Percentiles rank a stretch among this genome's conserved stretches.
Evolutionary conservation across 2,113 vertebrate genomes (phyloP).

Genomic region (Mustela lutreola): DNA sequence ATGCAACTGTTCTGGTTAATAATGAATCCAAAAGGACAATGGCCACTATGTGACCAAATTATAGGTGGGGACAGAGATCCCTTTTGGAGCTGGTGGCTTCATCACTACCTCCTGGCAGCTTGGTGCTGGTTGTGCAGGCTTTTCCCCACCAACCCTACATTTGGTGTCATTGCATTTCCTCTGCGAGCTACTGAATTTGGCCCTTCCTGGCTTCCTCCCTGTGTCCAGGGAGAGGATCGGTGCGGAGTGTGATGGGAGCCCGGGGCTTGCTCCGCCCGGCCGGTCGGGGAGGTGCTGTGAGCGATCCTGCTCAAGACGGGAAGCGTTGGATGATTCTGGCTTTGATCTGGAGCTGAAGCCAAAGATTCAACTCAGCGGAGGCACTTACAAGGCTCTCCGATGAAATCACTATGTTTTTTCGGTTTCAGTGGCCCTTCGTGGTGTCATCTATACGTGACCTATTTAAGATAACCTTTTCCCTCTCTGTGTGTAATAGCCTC

Average conservation of each 20-base stretch:
- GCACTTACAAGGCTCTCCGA: not conserved
- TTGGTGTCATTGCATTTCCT: not conserved
- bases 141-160: fast-evolving
- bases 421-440: not conserved
- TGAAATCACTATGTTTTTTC: not conserved
- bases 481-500: not conserved
- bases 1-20: not conserved
- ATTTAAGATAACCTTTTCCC: not conserved
- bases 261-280: not conserved
- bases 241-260: not conserved
- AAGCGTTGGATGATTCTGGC: not conserved
- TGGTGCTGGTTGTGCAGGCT: fast-evolving
- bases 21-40: not conserved
- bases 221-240: not conserved
- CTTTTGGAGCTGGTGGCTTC: not conserved
- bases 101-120: not conserved
- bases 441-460: not conserved
- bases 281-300: not conserved
- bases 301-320: not conserved
- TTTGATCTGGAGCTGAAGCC: not conserved
- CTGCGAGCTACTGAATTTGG: not conserved
- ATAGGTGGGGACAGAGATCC: not conserved
- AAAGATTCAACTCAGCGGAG: not conserved
- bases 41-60: not conserved
- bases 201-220: not conserved